phyloP scores from a whole-genome alignment of 1,140 invertebrate genomes.

The Elymnias hypermnestra region DNA sequence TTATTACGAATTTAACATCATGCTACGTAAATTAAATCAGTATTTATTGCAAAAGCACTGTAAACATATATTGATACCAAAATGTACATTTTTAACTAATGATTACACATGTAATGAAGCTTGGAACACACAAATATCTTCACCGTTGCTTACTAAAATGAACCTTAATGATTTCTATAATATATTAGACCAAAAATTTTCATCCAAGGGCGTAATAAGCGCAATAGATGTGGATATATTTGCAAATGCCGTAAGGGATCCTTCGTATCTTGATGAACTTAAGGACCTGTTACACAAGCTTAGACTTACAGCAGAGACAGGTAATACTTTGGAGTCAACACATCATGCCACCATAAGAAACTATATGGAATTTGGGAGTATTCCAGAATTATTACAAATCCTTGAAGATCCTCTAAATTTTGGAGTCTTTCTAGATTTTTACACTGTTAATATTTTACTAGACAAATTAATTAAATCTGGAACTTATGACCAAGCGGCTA shows the following conservation, averaged over 20 bases:
- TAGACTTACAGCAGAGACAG: conserved; percentile 81
- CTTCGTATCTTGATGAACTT: conserved; percentile 79
- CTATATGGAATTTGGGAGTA: conserved; percentile 77
- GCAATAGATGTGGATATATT: conserved; percentile 87
- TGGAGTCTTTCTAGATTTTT: conserved; percentile 92
- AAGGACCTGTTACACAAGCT: conserved; percentile 83
- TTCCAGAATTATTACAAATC: conserved; percentile 82
- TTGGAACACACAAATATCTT: conserved; percentile 80
- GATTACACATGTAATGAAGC: conserved; percentile 81
- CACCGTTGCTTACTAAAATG: conserved; percentile 79
- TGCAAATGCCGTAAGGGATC: conserved; percentile 77
- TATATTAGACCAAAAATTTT: conserved; percentile 79
- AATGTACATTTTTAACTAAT: conserved; percentile 75
- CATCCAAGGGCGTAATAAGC: conserved; percentile 75
- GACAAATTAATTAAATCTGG: conserved; percentile 84
- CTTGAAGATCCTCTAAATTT: conserved; percentile 90
- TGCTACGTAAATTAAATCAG: conserved; percentile 19
- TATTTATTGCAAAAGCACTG: conserved; percentile 1
- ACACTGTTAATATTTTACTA: conserved; percentile 88
- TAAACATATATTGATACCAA: conserved; percentile 6
- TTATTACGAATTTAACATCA: too few species aligned
- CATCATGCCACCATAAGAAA: conserved; percentile 86
- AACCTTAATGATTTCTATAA: conserved; percentile 79
- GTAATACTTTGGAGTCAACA: conserved; percentile 85
- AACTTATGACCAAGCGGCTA: conserved; percentile 84